phyloP scores from a whole-genome alignment of 2,113 vertebrate genomes.

The Lepus timidus region DNA sequence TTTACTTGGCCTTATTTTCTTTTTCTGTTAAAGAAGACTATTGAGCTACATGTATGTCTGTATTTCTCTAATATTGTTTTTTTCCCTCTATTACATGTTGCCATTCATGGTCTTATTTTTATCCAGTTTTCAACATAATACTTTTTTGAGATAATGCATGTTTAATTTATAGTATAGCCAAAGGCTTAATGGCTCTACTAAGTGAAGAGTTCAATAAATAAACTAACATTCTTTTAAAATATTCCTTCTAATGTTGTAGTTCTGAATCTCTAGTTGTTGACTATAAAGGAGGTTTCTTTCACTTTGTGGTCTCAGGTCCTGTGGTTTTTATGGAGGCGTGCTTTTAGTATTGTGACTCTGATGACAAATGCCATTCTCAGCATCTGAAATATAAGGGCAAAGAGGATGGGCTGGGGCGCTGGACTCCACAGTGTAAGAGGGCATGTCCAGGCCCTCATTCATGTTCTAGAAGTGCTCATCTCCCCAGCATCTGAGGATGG shows the following conservation, averaged over 20 bases:
- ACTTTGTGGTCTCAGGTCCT: neutral
- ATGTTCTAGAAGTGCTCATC: neutral
- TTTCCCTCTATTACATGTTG: no score
- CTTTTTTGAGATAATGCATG: no score
- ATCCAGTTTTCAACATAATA: no score
- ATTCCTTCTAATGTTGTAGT: neutral
- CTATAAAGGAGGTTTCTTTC: neutral
- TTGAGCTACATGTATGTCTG: neutral
- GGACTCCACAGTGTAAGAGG: neutral
- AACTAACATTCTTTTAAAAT: neutral
- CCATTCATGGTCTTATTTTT: no score
- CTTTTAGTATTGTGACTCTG: neutral
- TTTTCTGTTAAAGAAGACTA: slow-evolving; percentile 11
- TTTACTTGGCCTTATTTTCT: slow-evolving; percentile 37
- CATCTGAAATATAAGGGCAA: neutral
- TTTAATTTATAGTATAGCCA: no score
- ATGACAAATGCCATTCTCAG: neutral
- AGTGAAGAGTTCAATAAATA: no score
- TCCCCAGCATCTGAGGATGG: neutral
- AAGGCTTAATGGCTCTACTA: no score
- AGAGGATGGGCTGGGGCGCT: neutral
- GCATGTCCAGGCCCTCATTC: neutral
- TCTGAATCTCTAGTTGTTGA: neutral
- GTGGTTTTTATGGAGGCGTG: neutral
- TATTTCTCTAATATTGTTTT: slow-evolving; percentile 16